These are phyloP conservation scores for Digitonthophagus gazella DNA, from an alignment of 2,888 invertebrate genomes.

Conservation along the genomic window DNA sequence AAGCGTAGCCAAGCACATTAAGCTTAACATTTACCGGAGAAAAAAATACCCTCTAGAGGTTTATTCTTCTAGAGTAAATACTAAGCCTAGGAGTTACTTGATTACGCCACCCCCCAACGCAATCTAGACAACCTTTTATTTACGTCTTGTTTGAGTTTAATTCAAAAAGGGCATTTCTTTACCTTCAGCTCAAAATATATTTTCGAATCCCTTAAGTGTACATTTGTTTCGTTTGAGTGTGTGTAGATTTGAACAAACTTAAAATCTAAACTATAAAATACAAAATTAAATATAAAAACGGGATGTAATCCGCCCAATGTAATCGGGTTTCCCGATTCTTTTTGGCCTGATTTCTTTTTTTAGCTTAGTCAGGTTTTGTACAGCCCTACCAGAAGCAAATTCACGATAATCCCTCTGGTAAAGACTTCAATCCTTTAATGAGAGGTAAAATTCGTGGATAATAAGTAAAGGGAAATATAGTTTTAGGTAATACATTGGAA, in stretches of 20 bases:
- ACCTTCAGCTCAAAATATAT: background rate
- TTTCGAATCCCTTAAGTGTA: background rate
- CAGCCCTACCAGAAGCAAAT: constrained; percentile 48
- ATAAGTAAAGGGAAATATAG: background rate
- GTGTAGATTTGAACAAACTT: background rate
- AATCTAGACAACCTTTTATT: background rate
- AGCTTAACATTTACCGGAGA: background rate
- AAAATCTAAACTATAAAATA: constrained; percentile 1
- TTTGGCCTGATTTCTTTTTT: background rate
- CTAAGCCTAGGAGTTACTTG: background rate
- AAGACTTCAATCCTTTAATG: constrained; percentile 39
- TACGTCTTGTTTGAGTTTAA: background rate
- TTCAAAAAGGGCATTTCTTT: background rate
- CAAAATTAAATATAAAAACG: background rate
- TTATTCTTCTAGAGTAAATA: background rate
- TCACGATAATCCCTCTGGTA: constrained; percentile 44
- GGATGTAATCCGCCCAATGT: background rate
- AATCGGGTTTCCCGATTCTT: background rate
- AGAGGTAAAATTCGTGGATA: constrained; percentile 9
- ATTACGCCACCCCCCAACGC: background rate
- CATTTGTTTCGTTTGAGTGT: background rate
- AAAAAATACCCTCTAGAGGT: background rate
- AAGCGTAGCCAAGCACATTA: background rate
- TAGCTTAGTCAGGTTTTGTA: constrained; percentile 34
- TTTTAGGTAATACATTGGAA: background rate